These are phyloP conservation scores for Echeneis naucrates DNA, from an alignment of 2,797 vertebrate species.

Conservation along the genomic window DNA sequence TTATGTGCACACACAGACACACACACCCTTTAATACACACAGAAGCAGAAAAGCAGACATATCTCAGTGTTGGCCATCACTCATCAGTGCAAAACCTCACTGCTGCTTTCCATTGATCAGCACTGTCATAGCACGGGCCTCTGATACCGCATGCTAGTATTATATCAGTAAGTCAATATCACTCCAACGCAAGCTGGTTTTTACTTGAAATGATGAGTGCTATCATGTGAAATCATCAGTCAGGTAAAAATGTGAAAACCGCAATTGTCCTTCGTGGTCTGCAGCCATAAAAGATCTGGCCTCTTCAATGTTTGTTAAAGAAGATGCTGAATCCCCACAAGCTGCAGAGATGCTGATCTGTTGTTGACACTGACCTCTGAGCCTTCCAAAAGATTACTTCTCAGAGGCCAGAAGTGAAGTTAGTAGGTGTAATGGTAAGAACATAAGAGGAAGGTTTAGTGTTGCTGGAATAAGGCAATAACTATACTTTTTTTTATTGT, in stretches of 20 bases:
- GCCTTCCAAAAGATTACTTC: neutral
- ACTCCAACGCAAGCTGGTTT: neutral
- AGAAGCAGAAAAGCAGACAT: constrained; percentile 39
- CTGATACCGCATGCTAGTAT: constrained; percentile 1
- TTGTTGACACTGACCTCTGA: constrained; percentile 23
- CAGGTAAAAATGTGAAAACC: neutral
- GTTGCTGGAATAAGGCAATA: neutral
- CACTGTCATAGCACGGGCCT: constrained; percentile 20
- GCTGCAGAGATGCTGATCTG: constrained; percentile 12
- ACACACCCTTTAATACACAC: constrained; percentile 35
- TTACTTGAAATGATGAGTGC: constrained; percentile 4
- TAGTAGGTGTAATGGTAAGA: neutral
- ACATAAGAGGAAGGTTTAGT: neutral
- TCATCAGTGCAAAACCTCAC: constrained; percentile 46
- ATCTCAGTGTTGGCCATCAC: constrained; percentile 20
- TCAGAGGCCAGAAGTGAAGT: neutral
- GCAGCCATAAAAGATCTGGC: neutral
- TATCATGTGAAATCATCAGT: neutral
- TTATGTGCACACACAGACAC: constrained; percentile 24
- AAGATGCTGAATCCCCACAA: neutral
- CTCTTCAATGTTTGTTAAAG: neutral
- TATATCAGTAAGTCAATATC: constrained; percentile 15
- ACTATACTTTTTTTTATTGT: neutral
- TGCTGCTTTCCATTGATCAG: constrained; percentile 46
- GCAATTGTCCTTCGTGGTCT: neutral